These are phyloP conservation scores for Campopleginae sp. DNA, from an alignment of 2,888 invertebrate species.

Conservation along the genomic window DNA sequence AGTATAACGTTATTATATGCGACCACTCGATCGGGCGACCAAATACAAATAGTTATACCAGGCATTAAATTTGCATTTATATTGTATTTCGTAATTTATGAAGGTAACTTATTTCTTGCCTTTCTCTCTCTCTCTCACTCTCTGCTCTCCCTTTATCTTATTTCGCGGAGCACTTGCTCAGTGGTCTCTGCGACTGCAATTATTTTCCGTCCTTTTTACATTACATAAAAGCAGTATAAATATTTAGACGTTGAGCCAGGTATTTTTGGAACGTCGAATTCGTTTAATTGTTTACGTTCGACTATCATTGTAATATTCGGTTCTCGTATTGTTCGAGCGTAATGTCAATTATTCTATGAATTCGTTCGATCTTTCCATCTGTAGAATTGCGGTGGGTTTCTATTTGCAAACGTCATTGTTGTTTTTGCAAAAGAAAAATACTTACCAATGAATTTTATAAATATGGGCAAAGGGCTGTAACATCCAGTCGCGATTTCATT, in stretches of 20 bases:
- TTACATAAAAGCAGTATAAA: neutral
- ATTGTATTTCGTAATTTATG: conserved; percentile 80
- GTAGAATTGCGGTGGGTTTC: neutral
- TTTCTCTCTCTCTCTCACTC: conserved; percentile 27
- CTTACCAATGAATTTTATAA: neutral
- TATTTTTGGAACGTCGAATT: neutral
- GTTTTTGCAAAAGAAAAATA: neutral
- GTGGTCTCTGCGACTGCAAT: conserved; percentile 39
- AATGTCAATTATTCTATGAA: neutral
- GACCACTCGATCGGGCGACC: conserved; percentile 44
- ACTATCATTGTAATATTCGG: neutral
- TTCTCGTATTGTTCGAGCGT: neutral
- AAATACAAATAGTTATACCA: conserved; percentile 75
- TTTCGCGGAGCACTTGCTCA: conserved; percentile 17
- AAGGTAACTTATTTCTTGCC: conserved; percentile 74
- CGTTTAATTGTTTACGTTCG: neutral
- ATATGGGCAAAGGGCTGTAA: neutral
- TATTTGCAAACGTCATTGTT: neutral
- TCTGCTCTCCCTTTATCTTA: conserved; percentile 63
- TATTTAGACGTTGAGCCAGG: neutral
- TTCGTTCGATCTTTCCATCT: neutral
- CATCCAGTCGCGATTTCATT: neutral
- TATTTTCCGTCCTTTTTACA: conserved; percentile 37
- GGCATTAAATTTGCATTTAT: conserved; percentile 81
- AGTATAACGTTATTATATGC: conserved; percentile 38